phyloP scores from a whole-genome alignment of 92 coral and sea anemone genomes.

The Blastomussa wellsi region DNA sequence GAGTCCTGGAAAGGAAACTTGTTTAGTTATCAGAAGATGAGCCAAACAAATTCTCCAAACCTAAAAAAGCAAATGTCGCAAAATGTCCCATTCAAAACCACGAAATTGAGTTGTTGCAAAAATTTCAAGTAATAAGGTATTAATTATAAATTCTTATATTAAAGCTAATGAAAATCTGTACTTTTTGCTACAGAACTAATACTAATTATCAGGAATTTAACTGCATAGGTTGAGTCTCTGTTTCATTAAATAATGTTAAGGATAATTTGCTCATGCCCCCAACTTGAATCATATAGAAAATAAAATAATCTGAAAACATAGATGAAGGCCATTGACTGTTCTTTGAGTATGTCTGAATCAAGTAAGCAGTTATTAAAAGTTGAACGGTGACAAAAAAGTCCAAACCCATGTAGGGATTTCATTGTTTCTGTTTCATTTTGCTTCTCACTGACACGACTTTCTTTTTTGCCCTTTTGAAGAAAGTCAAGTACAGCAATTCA shows the following conservation, averaged over 20 bases:
- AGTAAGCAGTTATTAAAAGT: neutral
- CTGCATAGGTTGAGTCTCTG: neutral
- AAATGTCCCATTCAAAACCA: too few relatives aligned
- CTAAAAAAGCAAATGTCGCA: too few relatives aligned
- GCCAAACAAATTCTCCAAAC: too few relatives aligned
- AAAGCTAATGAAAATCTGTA: too few relatives aligned
- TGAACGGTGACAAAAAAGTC: neutral
- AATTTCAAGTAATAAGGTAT: too few relatives aligned
- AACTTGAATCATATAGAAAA: neutral
- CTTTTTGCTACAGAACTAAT: neutral
- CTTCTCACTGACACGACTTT: neutral
- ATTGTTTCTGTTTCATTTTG: neutral
- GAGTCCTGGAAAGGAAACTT: too few relatives aligned
- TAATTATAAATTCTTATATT: too few relatives aligned
- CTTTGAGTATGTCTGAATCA: neutral
- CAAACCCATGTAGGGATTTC: neutral
- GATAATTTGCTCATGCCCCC: neutral
- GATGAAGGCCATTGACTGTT: slow-evolving; percentile 6
- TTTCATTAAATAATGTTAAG: slow-evolving; percentile 9
- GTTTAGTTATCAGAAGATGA: too few relatives aligned
- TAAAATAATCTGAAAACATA: neutral
- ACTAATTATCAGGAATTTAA: neutral
- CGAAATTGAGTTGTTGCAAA: too few relatives aligned
- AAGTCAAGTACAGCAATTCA: neutral
- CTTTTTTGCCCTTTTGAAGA: neutral